A percentile compares a stretch with the other conserved stretches of the same genome.
phyloP scores from a whole-genome alignment of 2,113 vertebrate species.

The Zonotrichia leucophrys region DNA sequence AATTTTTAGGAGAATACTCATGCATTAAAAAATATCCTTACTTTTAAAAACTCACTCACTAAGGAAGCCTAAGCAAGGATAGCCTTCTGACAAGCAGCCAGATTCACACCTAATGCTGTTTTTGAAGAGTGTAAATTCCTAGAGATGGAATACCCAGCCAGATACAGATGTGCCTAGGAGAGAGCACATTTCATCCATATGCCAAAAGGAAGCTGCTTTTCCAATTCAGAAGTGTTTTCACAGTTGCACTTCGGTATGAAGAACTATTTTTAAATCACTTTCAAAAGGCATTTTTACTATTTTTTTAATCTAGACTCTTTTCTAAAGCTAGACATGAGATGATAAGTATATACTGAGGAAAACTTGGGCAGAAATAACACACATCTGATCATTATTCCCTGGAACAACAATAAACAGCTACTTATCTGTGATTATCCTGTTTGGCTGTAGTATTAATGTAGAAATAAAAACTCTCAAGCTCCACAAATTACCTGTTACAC shows the following conservation, averaged over 20 bases:
- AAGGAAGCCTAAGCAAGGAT: not conserved
- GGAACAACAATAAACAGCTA: conserved; percentile 19
- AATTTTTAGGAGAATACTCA: not conserved
- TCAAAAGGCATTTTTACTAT: not conserved
- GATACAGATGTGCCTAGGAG: not conserved
- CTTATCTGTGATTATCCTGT: not conserved
- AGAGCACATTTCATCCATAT: not conserved
- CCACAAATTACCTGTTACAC: not conserved
- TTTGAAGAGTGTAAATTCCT: not conserved
- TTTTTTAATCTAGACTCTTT: not conserved
- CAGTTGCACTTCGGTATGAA: not conserved
- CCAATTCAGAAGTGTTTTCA: not conserved
- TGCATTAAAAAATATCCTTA: not conserved
- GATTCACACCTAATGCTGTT: not conserved
- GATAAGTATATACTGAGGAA: not conserved
- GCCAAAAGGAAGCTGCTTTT: conserved; percentile 4
- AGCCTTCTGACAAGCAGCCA: not conserved
- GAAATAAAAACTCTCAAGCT: not conserved
- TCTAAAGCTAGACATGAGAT: not conserved
- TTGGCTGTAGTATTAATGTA: not conserved
- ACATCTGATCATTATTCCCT: not conserved
- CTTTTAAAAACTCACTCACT: not conserved
- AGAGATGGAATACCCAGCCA: not conserved
- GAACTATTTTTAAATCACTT: not conserved
- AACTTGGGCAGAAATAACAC: not conserved